Evolutionary conservation across 2,888 invertebrate genomes (phyloP).

Genomic region (Drosophila anomelani): DNA sequence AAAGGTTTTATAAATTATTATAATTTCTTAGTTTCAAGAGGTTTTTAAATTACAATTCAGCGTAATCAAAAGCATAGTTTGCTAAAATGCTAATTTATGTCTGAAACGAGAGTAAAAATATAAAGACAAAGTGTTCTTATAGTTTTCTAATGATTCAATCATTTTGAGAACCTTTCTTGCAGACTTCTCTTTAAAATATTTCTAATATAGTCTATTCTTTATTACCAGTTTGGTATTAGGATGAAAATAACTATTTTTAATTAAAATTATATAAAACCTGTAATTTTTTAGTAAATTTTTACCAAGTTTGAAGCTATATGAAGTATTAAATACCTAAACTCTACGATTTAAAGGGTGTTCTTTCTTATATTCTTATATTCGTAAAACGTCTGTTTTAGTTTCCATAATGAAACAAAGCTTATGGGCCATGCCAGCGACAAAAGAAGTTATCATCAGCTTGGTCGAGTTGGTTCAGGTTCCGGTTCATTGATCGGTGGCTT

Average conservation of each 20-base stretch:
- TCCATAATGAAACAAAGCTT: neutral
- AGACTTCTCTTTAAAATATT: too few species aligned
- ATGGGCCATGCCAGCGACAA: neutral
- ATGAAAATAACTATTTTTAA: too few species aligned
- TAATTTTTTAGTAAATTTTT: neutral
- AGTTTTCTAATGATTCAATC: too few species aligned
- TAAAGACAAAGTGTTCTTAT: too few species aligned
- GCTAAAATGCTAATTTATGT: neutral
- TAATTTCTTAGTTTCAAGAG: too few species aligned
- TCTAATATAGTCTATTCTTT: too few species aligned
- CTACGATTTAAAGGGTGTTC: too few species aligned
- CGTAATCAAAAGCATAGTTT: neutral
- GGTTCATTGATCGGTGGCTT: constrained; percentile 30
- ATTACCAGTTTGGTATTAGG: too few species aligned
- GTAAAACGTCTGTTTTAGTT: neutral
- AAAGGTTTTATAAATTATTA: neutral
- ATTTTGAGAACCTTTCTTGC: neutral
- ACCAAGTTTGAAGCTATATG: neutral
- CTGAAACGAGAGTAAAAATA: too few species aligned
- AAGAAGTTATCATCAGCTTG: neutral
- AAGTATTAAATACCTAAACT: neutral
- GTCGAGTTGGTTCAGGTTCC: constrained; percentile 5
- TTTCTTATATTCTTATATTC: neutral
- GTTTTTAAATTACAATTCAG: too few species aligned
- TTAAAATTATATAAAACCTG: too few species aligned